Conservation (phyloP, 2,797 vertebrate genomes). For the Sebastes dallii region DNA sequence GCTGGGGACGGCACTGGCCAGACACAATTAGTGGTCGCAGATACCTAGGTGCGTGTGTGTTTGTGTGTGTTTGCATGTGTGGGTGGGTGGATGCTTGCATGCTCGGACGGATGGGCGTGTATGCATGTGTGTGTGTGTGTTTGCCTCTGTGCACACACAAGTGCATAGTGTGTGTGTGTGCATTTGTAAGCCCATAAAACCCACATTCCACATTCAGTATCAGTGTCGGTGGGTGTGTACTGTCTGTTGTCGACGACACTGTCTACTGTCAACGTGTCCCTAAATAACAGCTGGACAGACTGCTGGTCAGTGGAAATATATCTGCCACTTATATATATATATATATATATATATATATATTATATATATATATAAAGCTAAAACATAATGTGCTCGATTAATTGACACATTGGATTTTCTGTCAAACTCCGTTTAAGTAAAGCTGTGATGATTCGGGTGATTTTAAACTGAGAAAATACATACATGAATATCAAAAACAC, state of each 20-base stretch:
- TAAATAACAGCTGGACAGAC: constrained; percentile 20
- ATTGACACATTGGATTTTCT: not conserved
- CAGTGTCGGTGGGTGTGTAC: constrained; percentile 56
- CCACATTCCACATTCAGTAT: constrained; percentile 60
- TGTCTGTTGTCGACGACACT: constrained; percentile 6
- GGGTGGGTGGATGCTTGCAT: constrained; percentile 35
- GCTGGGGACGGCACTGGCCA: constrained; percentile 65
- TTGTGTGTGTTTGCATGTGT: constrained; percentile 21
- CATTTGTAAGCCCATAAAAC: constrained; percentile 56
- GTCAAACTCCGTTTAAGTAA: not conserved
- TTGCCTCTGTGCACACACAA: not conserved
- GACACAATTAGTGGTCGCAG: constrained; percentile 76
- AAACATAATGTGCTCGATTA: not conserved
- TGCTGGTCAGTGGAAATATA: constrained; percentile 2
- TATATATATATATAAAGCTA: not conserved
- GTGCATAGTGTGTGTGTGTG: not conserved
- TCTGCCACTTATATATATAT: not conserved
- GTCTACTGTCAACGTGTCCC: constrained; percentile 55
- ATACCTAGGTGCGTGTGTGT: constrained; percentile 67
- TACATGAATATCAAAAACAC: not conserved
- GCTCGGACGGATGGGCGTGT: constrained; percentile 40
- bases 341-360: too few species aligned
- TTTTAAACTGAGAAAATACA: not conserved
- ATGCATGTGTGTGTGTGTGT: constrained; percentile 4
- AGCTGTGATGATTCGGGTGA: not conserved